Evolutionary conservation across 2,888 invertebrate species (phyloP), one percentile per base, ranked within the genome.

Genomic region (Cosmopolites sordidus): DNA sequence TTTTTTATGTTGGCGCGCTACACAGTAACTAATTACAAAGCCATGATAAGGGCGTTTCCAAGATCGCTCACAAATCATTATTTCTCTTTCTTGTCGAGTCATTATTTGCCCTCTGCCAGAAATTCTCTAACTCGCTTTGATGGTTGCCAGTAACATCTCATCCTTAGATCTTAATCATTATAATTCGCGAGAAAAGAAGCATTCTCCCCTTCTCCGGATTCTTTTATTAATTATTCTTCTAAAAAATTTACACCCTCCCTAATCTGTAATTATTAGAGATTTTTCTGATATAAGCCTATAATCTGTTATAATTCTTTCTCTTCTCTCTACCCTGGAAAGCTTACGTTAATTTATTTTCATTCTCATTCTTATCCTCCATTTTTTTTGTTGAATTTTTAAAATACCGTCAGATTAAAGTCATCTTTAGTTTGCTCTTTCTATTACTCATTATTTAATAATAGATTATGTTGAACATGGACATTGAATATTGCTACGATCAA

Each of bases 11-110:
- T 65, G 60, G 59, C 65, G 64, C 66, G 51, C 51, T 48, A 49
- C 64, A 66, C 67, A 67, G 66, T 67, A 69, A 69, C 70, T 73
- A 73, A 73, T 73, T 73, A 70, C 68, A 68, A 66, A 64, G 64
- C 69, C 67, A 71, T 72, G 72, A 72, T 69, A 68, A 67, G 66
- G 67, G 70, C 70, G 67, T 69, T 71, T 70, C 69, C 64, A 55
- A 51, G 56, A 62, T 60, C 56, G 49, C 58, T 48, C 61, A 62
- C 61, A 62, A 63, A 63, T 64, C 64, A 63, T 64, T 61, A 60
- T 60, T 58, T 56, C 56, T 54, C 57, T 40, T 56, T 56, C 58
- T 52, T 55, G 58, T 57, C 54, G 38, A 54, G 56, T 56, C 58
- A 58, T 60, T 58, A 56, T 60, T 61, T 59, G 51, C 54, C 51